phyloP scores from a whole-genome alignment of 2,888 invertebrate genomes.

The Bedellia somnulentella region DNA sequence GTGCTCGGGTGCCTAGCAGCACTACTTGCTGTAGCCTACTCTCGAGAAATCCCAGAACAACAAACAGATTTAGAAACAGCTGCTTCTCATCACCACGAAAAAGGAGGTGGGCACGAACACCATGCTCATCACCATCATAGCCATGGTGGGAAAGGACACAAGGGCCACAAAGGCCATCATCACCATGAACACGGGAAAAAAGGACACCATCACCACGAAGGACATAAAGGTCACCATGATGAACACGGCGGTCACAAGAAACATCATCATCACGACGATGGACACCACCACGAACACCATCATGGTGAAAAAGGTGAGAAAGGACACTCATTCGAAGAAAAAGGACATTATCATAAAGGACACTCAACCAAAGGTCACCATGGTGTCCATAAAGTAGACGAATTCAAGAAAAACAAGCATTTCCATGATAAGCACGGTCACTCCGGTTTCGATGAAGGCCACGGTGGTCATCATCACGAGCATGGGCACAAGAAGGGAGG shows the following conservation, averaged over 20 bases:
- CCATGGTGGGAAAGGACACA: constrained; percentile 69
- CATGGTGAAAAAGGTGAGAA: constrained; percentile 68
- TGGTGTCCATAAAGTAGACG: constrained; percentile 80
- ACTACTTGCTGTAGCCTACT: constrained; percentile 38
- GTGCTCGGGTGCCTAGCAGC: constrained; percentile 28
- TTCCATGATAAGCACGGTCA: constrained; percentile 83
- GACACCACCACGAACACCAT: constrained; percentile 64
- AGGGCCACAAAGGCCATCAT: constrained; percentile 69
- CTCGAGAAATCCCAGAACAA: constrained; percentile 38
- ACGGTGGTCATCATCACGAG: constrained; percentile 75
- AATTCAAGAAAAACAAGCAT: constrained; percentile 82
- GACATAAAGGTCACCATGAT: constrained; percentile 60
- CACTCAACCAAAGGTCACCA: constrained; percentile 85
- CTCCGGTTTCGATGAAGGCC: constrained; percentile 74
- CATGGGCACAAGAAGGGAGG: constrained; percentile 81
- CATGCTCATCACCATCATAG: constrained; percentile 64
- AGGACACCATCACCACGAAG: constrained; percentile 73
- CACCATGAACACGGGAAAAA: constrained; percentile 68
- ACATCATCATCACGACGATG: constrained; percentile 66
- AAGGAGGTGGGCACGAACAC: constrained; percentile 66
- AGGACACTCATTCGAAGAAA: constrained; percentile 52
- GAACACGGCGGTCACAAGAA: constrained; percentile 66
- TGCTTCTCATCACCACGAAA: constrained; percentile 38
- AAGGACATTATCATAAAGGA: constrained; percentile 77
- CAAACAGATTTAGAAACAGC: constrained; percentile 56